Base-by-base conservation (phyloP, 2,797 vertebrate genomes). In the Poeciliopsis presidionis region DNA sequence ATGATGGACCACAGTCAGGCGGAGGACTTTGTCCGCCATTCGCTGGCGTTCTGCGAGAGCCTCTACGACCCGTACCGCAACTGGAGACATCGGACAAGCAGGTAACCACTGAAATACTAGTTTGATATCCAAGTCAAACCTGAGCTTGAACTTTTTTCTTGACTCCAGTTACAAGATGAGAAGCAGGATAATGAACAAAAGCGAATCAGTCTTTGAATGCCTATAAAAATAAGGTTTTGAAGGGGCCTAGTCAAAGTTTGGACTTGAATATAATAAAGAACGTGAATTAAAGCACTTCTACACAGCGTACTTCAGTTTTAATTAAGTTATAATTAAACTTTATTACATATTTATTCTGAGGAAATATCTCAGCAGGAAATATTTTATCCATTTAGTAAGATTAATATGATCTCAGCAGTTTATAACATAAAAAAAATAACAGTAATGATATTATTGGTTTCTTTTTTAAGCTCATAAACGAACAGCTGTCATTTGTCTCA, bases 1-100 rank as follows among this genome's bases (percentile, higher is more conserved):
- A 93, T 99, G 94, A 97, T 90, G 2, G 98, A 99, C 94, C 97
- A 99, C 92, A 97, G 97, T 0, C 95, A 97, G 49, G 95, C 98
- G 0, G 98, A 99, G 93, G 98, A 99, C 92, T 99, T 99, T 94
- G 98, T 98, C 75, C 96, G 97, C 47, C 98, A 99, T 14, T 97
- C 98, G 0, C 82, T 99, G 93, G 96, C 96, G 63, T 99, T 99
- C 93, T 99, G 98, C 77, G 98, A 99, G 96, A 98, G 97, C 92
- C 97, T 99, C 28, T 99, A 99, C 0, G 98, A 99, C 91, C 98
- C 98, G 0, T 99, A 99, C 93, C 96, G 94, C 87, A 99, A 99
- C 91, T 99, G 98, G 98, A 97, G 98, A 91, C 97, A 97, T 82
- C 95, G 93, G 85, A 94, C 96, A 83, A 96, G 97, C 86, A 96